Evolutionary conservation across 2,888 invertebrate genomes (phyloP).

Genomic region (Athalia cordata): DNA sequence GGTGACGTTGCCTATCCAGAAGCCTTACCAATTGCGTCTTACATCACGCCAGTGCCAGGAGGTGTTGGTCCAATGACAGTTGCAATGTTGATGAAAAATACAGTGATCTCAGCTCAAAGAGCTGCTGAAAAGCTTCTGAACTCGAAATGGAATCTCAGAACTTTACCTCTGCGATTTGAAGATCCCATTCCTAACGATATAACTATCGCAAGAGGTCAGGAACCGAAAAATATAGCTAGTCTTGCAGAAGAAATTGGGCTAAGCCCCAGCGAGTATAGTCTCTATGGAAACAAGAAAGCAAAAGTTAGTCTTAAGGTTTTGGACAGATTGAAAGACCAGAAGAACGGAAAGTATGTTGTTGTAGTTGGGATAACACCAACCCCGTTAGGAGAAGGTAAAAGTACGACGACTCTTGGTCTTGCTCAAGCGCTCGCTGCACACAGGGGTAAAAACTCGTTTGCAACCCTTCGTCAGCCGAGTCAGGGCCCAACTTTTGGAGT

Average conservation of each 20-base stretch:
- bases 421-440: constrained; percentile 94
- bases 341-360: constrained; percentile 93
- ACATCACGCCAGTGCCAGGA: constrained; percentile 95
- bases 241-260: constrained; percentile 92
- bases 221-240: constrained; percentile 86
- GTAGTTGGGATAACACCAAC: constrained; percentile 99
- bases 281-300: constrained; percentile 95
- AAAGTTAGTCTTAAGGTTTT: constrained; percentile 91
- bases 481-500: constrained; percentile 99
- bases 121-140: constrained; percentile 77
- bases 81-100: constrained; percentile 97
- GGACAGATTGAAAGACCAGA: constrained; percentile 81
- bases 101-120: constrained; percentile 87
- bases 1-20: constrained; percentile 95
- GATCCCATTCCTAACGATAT: constrained; percentile 96
- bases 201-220: constrained; percentile 90
- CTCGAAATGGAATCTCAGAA: constrained; percentile 82
- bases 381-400: constrained; percentile 99
- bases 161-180: constrained; percentile 79
- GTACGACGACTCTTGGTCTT: constrained; percentile 94
- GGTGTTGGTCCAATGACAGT: constrained; percentile 99
- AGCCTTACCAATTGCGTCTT: constrained; percentile 86
- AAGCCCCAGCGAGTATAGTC: constrained; percentile 85
- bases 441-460: constrained; percentile 89
- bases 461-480: constrained; percentile 96